Evolutionary conservation across 2,113 vertebrate species (phyloP), one percentile per base, ranked within the genome.

Genomic region (Caranx ignobilis): DNA sequence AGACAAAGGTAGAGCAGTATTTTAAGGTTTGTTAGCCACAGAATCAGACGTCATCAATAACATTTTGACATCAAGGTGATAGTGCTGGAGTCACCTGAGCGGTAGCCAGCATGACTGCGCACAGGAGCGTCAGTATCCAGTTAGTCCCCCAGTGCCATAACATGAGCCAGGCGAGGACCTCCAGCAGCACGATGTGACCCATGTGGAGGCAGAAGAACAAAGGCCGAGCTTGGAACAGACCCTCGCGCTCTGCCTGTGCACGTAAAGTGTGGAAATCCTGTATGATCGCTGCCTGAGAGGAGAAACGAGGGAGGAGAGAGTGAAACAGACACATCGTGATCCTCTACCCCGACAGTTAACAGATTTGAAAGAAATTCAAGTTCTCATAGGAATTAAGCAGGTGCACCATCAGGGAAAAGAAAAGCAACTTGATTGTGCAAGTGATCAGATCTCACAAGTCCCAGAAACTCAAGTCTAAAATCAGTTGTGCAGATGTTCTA

Each of bases 191-290:
- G 63, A 99, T 96, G 83, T 99, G 98, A 39, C 78, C 92, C 87
- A 99, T 72, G 72, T 95, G 94, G 39, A 98, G 91, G 7, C 92
- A 91, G 94, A 98, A 99, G 91, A 99, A 99, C 64, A 96, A 67
- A 60, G 95, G 95, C 43, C 79, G 93, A 5, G 95, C 88, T 71
- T 41, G 81, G 82, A 99, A 97, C 68, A 98, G 92, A 55, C 96
- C 95, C 92, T 95, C 93, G 0, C 94, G 90, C 89, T 98, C 95
- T 0, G 93, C 95, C 0, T 94, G 93, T 7, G 92, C 93, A 65
- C 94, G 95, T 77, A 99, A 90, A 35, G 81, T 77, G 64, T 94
- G 93, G 89, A 99, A 99, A 89, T 99, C 98, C 74, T 97, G 94
- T 0, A 93, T 91, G 79, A 98, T 82, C 54, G 93, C 93, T 3